phyloP scores from a whole-genome alignment of 2,888 invertebrate species.

The Eupithecia insigniata region DNA sequence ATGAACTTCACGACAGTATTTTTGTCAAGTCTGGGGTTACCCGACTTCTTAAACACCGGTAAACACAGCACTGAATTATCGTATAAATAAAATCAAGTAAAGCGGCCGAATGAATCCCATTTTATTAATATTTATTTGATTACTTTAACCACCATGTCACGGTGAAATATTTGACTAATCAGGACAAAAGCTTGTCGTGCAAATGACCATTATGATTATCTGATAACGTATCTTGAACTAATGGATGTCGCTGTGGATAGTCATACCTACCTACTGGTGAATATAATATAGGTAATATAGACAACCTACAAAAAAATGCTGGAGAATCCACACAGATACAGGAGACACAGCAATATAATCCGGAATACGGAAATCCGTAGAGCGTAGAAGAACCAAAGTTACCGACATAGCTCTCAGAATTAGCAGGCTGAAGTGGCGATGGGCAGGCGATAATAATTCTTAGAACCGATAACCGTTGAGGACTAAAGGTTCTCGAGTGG shows the following conservation, averaged over 20 bases:
- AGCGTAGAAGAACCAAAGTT: too few relatives aligned
- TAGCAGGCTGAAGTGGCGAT: too few relatives aligned
- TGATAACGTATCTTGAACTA: slow-evolving; percentile 12
- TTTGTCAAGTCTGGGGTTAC: neutral
- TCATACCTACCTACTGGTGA: neutral
- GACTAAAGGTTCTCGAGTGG: too few relatives aligned
- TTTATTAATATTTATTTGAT: slow-evolving; percentile 3
- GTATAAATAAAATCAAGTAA: neutral
- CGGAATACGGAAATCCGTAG: too few relatives aligned
- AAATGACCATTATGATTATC: slow-evolving; percentile 21
- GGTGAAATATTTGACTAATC: slow-evolving; percentile 22
- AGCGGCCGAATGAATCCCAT: neutral
- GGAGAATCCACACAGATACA: too few relatives aligned
- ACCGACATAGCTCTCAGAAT: too few relatives aligned
- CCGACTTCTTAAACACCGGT: neutral
- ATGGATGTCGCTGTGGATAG: slow-evolving; percentile 1
- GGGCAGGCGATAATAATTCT: too few relatives aligned
- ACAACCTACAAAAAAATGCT: too few relatives aligned
- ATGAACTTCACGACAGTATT: neutral
- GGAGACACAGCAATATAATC: too few relatives aligned
- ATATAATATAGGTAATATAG: neutral
- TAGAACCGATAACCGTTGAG: too few relatives aligned
- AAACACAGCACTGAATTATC: neutral
- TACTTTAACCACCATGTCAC: slow-evolving; percentile 4
- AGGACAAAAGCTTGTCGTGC: neutral